Evolutionary conservation across 30 jellyfish, hydroid and myxozoan genomes (phyloP), one percentile per base, ranked within the genome.

Genomic region (Aurelia coerulea): DNA sequence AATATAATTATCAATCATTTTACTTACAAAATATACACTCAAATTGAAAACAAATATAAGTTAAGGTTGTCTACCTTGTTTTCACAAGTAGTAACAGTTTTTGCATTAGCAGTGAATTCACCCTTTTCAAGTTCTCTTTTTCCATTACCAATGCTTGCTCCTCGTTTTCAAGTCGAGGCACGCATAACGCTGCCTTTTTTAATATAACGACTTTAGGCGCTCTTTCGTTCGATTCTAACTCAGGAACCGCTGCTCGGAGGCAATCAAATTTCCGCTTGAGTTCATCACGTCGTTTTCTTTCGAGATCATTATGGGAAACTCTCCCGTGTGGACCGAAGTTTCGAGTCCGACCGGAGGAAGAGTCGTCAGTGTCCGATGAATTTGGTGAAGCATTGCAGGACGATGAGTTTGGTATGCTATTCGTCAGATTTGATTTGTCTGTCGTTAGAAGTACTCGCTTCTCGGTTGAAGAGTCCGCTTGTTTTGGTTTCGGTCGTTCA

Each of bases 211-310:
- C 99, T 74, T 94, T 94, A 34, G 99, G 94, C 62, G 92, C 97
- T 66, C 91, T 79, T 49, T 85, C 94, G 78, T 88, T 89, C 42
- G 42, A 64, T 62, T 81, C 97, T 32, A 94, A 60, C 9, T 88
- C 96, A 17, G 99, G 99, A 37, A 94, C 56, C 62, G 50, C 87
- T 59, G 83, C 78, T 10, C 96, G 90, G n/a, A 94, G 74, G 16
- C 93, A 90, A 41, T 94, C 99, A 84, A 94, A 94, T 60, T 88
- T 94, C 19, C 96, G 92, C 79, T 88, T 92, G 80, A 92, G 90
- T 68, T 87, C 97, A 69, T 81, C 92, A 39, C 98, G 68, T 65
- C 98, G 91, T 35, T 87, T 87, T 69, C 95, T 76, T 50, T 92
- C 98, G 68, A 92, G 90, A 71, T 87, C 85, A 56, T 92, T 92